Base-by-base conservation (phyloP, 1,140 invertebrate genomes). In the Leucophenga varia region DNA sequence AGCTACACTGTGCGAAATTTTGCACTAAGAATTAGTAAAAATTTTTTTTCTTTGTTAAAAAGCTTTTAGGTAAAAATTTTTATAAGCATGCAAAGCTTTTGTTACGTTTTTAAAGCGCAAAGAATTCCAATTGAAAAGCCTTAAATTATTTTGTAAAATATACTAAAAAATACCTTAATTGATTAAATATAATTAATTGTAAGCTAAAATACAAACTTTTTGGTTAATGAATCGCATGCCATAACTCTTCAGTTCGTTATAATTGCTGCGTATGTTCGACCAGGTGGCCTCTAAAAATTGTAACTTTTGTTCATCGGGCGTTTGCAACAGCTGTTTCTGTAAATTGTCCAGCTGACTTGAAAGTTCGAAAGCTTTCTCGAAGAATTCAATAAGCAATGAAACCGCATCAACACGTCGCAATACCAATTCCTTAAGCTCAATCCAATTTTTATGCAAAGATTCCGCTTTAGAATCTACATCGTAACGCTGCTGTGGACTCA, bases 301-400 rank as follows among this genome's bases (percentile, higher is more conserved):
- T 42, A 83, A 63, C 14, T 74, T 77, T n/a, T 79, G 77, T 34
- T 85, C 83, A n/a, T 78, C 72, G 4, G 64, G 55, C 3, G 61
- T 73, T 18, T 74, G 72, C 32, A 76, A 77, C 30, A 86, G 59
- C 47, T 82, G 74, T 41, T 68, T 54, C 58, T 90, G 86, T 19
- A 91, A 61, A 45, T 78, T 77, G 63, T 89, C 84, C 58, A 89
- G 78, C 63, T 87, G 83, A 47, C 78, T 81, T 39, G 80, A 79
- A 20, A 91, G 77, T 59, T 85, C 80, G 32, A 84, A 81, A 22
- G 85, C 84, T 18, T 83, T 79, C 59, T 84, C 80, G 55, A 89
- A 87, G 75, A 91, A 90, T 51, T 88, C 82, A 22, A 88, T 81
- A 57, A 90, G 89, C 43, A 83, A 64, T 2, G 82, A 80, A 19